phyloP scores from a whole-genome alignment of 2,888 invertebrate species.

The Lasioglossum villosulum region DNA sequence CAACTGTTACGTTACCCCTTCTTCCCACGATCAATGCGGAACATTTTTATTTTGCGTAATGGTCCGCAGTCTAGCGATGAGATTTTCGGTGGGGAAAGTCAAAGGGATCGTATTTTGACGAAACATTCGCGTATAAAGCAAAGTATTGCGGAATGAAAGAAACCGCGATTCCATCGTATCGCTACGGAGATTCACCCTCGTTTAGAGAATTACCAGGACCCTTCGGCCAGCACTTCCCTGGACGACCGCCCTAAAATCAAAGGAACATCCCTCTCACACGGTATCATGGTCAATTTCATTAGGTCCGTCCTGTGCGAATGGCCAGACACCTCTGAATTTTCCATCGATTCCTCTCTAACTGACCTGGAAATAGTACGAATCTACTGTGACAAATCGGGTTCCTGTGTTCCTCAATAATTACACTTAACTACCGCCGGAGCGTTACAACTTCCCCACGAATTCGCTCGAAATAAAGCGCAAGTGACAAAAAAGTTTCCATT shows the following conservation, averaged over 20 bases:
- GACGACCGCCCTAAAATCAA: conserved; percentile 64
- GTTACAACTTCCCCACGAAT: not conserved
- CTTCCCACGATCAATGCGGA: too few species aligned
- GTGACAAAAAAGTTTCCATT: not conserved
- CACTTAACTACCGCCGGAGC: not conserved
- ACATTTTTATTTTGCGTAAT: too few species aligned
- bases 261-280: conserved; percentile 61
- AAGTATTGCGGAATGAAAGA: conserved; percentile 55
- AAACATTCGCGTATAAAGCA: conserved; percentile 31
- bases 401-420: not conserved
- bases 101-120: not conserved
- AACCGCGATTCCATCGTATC: conserved; percentile 58
- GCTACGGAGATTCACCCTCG: conserved; percentile 66
- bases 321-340: conserved; percentile 67
- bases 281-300: conserved; percentile 73
- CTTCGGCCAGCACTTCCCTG: conserved; percentile 64
- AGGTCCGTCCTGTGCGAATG: conserved; percentile 51
- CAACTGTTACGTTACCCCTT: too few species aligned
- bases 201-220: conserved; percentile 64
- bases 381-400: not conserved
- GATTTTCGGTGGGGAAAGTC: not conserved
- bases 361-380: not conserved
- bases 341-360: conserved; percentile 59
- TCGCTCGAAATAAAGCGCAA: not conserved
- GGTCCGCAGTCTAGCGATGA: not conserved